phyloP scores from a whole-genome alignment of 2,797 vertebrate species.

The Acipenser transmontanus region DNA sequence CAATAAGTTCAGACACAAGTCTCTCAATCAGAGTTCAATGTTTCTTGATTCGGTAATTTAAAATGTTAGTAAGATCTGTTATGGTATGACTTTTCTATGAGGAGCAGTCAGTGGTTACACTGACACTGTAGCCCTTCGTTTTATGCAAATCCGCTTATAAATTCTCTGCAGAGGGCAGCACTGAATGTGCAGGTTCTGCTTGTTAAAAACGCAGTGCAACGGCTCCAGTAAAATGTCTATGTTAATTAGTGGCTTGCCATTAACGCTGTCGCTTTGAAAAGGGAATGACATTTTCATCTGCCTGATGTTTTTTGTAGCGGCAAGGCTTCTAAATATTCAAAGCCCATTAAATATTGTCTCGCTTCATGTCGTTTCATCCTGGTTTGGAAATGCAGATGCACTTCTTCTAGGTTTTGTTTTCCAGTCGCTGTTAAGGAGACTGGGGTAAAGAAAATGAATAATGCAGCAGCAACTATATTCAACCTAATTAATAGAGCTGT shows the following conservation, averaged over 20 bases:
- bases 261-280: slow-evolving; percentile 63
- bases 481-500: slow-evolving; percentile 48
- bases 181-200: slow-evolving; percentile 34
- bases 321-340: slow-evolving; percentile 51
- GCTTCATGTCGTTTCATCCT: slow-evolving; percentile 49
- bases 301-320: slow-evolving; percentile 18
- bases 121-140: slow-evolving; percentile 40
- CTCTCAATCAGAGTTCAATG: no score
- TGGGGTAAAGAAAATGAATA: slow-evolving; percentile 37
- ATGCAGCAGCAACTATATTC: slow-evolving; percentile 39
- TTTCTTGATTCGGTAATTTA: no score
- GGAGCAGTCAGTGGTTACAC: slow-evolving; percentile 40
- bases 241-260: slow-evolving; percentile 69
- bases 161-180: slow-evolving; percentile 39
- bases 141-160: slow-evolving; percentile 41
- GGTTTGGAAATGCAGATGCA: slow-evolving; percentile 59
- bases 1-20: no score
- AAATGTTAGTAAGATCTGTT: no score
- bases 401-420: slow-evolving; percentile 44
- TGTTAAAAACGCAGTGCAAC: slow-evolving; percentile 40
- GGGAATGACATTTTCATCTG: slow-evolving; percentile 53
- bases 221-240: slow-evolving; percentile 69
- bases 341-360: slow-evolving; percentile 52
- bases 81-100: no score
- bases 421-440: slow-evolving; percentile 41